Evolutionary conservation across 2,888 invertebrate genomes (phyloP), one percentile per base, ranked within the genome.

Genomic region (Plusia festucae): DNA sequence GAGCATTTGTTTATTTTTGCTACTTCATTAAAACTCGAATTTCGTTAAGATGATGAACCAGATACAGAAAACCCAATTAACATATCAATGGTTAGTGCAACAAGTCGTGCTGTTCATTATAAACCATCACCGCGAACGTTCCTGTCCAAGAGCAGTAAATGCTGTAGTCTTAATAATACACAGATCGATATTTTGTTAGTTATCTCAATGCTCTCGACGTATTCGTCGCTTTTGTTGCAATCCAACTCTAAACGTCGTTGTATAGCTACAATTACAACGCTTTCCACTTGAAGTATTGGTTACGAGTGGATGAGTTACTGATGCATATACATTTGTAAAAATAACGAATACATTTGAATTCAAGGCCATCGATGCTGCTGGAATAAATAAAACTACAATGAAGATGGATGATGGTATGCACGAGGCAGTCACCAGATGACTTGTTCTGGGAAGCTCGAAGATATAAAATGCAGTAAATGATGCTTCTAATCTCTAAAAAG

Each of bases 401-500:
- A 85, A 79, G 74, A 91, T 93, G 91, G 82, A 90, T 91, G 91
- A 88, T 88, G 82, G 79, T 85, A 85, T 85, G 83, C 81, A 86
- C 87, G 86, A 90, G 85, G 82, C 84, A 82, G 77, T 88, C 89
- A 78, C 89, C 89, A 89, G 88, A 86, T 86, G 86, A 88, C 82
- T 84, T 80, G 73, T 79, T 86, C 88, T 89, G 87, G 86, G 86
- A 89, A 87, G 85, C 85, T 90, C 87, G 82, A 82, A 85, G 78
- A 81, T 85, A 85, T 85, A 85, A 83, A 85, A 92, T 92, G 88
- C 88, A 86, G 78, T 87, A 84, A 78, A 90, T 92, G 91, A 93
- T 92, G 90, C 86, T 81, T 90, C 93, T 94, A 94, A 87, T 82
- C 68, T 86, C 93, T 94, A 94, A 91, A 86, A 93, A 93, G 92